phyloP scores from a whole-genome alignment of 2,888 invertebrate species.

The Heliothis peltigera region DNA sequence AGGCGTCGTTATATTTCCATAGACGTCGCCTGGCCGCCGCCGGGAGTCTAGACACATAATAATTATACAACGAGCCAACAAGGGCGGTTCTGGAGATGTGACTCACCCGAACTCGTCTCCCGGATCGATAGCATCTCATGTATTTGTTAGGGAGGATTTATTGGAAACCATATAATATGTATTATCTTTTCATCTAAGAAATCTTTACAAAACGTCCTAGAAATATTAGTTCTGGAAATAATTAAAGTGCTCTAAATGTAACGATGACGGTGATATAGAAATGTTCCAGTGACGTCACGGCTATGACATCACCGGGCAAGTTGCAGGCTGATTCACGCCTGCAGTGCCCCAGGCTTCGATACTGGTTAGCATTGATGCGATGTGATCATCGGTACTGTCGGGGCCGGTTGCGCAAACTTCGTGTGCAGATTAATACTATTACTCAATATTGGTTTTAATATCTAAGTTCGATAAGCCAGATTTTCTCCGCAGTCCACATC shows the following conservation, averaged over 20 bases:
- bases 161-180: conserved; percentile 73
- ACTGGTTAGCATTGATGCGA: conserved; percentile 58
- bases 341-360: conserved; percentile 43
- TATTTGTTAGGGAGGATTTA: conserved; percentile 76
- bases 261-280: conserved; percentile 53
- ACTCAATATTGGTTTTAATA: too few species aligned
- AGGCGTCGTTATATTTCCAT: conserved; percentile 77
- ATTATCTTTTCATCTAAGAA: conserved; percentile 34
- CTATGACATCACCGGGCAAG: conserved; percentile 72
- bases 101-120: conserved; percentile 83
- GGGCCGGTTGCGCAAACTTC: conserved; percentile 68
- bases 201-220: conserved; percentile 9
- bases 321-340: conserved; percentile 63
- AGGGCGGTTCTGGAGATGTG: conserved; percentile 84
- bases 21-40: conserved; percentile 83
- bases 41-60: conserved; percentile 87
- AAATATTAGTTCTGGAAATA: conserved; percentile 26
- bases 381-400: conserved; percentile 60
- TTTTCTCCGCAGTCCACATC: too few species aligned
- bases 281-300: conserved; percentile 65
- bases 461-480: too few species aligned
- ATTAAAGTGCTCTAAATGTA: conserved; percentile 50
- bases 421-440: conserved; percentile 62
- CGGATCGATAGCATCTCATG: conserved; percentile 82
- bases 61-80: conserved; percentile 85